Evolutionary conservation across 2,113 vertebrate genomes (phyloP).

Genomic region (Scomber colias): DNA sequence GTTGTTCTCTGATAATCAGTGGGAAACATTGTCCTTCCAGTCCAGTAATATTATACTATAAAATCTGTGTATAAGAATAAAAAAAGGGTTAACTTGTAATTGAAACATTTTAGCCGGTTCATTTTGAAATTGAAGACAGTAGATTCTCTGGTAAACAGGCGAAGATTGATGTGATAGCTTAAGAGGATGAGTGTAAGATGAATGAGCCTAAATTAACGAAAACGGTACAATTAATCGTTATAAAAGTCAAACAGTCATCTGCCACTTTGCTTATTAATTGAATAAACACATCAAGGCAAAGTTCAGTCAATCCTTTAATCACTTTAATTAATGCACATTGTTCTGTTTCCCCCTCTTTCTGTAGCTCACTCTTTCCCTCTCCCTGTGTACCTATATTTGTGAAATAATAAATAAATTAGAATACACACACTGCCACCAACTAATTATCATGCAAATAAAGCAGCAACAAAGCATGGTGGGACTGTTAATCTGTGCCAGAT

Average conservation of each 20-base stretch:
- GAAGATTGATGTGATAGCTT: conserved; percentile 56
- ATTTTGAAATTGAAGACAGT: conserved; percentile 13
- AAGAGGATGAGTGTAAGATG: conserved; percentile 60
- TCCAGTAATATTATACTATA: neutral
- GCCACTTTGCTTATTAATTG: conserved; percentile 89
- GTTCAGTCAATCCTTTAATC: conserved; percentile 86
- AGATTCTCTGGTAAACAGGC: conserved; percentile 7
- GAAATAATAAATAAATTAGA: conserved; percentile 86
- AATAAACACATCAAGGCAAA: conserved; percentile 92
- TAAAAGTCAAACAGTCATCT: conserved; percentile 82
- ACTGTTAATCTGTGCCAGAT: conserved; percentile 84
- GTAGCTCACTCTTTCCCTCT: conserved; percentile 60
- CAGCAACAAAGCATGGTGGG: conserved; percentile 80
- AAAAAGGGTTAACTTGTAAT: neutral
- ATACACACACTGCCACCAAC: conserved; percentile 81
- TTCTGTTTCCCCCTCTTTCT: conserved; percentile 67
- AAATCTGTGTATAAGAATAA: neutral
- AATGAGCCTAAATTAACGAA: conserved; percentile 71
- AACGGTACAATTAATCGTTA: conserved; percentile 76
- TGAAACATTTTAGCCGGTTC: conserved; percentile 15
- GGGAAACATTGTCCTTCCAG: neutral
- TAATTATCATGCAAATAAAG: conserved; percentile 91
- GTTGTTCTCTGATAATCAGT: neutral
- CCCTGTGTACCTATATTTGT: conserved; percentile 76
- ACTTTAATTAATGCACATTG: conserved; percentile 87